Evolutionary conservation across 2,113 vertebrate genomes (phyloP), one percentile per base, ranked within the genome.

Genomic region (Xiphophorus hellerii): DNA sequence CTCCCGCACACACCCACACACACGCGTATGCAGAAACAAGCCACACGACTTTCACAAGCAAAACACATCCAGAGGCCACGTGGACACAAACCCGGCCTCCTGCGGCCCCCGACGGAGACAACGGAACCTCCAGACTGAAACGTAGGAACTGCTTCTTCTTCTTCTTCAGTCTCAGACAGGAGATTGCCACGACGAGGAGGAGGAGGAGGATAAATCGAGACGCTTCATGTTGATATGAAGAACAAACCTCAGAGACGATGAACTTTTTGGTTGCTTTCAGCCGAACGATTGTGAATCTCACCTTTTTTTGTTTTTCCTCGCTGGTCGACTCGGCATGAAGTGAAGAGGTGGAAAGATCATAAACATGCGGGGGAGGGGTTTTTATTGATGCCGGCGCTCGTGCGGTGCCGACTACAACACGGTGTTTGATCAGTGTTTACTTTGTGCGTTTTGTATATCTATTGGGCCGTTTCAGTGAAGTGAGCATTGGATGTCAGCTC

Each of bases 391-490:
- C 94, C 94, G 91, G 94, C 94, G 96, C 96, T 95, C 82, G 78
- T 71, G 77, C 77, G 33, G 90, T 92, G 77, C 96, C 83, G 90
- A 94, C 93, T 92, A 95, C 96, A 65, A 95, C 94, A 81, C 89
- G 90, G 92, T 92, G 88, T 92, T 96, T 95, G 94, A 93, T 96
- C 95, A 90, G 95, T 95, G 96, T 95, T 95, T 96, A 93, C 90
- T 95, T 95, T 96, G 94, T 95, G 93, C 94, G 94, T 94, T 94
- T 94, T 95, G 93, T 96, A 91, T 87, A 92, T 92, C 93, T 94
- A 93, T 95, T 94, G 95, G 93, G 93, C 93, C 92, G 94, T 94
- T 94, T 94, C 94, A 93, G 93, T 95, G 94, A 95, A 93, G 92
- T 91, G 87, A 92, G 93, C 93, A 88, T 92, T 83, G 83, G 90